phyloP scores from a whole-genome alignment of 1,140 invertebrate genomes.

The Eriosoma lanigerum region DNA sequence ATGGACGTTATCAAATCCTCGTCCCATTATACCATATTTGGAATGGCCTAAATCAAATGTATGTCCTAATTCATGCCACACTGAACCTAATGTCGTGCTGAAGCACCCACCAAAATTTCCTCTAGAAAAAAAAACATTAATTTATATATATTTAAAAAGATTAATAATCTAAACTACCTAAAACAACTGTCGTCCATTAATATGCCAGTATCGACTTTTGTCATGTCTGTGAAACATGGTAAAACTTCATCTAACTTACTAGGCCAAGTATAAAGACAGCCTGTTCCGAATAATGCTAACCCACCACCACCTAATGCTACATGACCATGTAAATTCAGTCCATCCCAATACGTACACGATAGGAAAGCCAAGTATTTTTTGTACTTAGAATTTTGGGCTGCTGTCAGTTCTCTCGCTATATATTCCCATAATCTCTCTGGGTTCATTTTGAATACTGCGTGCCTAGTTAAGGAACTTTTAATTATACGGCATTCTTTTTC shows the following conservation, averaged over 20 bases:
- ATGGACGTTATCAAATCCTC: conserved; percentile 87
- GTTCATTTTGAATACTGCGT: conserved; percentile 71
- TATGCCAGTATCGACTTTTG: conserved; percentile 67
- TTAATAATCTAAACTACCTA: conserved; percentile 59
- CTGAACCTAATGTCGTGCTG: conserved; percentile 88
- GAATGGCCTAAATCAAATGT: conserved; percentile 93
- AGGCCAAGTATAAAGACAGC: conserved; percentile 90
- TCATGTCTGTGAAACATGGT: conserved; percentile 63
- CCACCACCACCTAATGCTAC: conserved; percentile 87
- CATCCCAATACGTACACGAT: conserved; percentile 79
- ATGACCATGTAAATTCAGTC: conserved; percentile 70
- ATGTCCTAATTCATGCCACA: conserved; percentile 91
- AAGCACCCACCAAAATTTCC: conserved; percentile 84
- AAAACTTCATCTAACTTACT: conserved; percentile 70
- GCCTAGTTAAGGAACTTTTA: conserved; percentile 70
- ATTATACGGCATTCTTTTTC: conserved; percentile 71
- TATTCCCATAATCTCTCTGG: conserved; percentile 82
- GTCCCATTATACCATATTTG: conserved; percentile 87
- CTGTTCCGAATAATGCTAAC: conserved; percentile 85
- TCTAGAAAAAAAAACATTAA: conserved; percentile 58
- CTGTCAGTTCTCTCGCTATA: conserved; percentile 75
- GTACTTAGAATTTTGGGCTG: conserved; percentile 65
- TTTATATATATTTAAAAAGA: neutral
- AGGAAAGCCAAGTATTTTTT: conserved; percentile 88
- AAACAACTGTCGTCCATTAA: conserved; percentile 89